A percentile compares a stretch with the other conserved stretches of the same genome.
Conservation (phyloP, 2,113 vertebrate genomes). For the Catharus minimus region DNA sequence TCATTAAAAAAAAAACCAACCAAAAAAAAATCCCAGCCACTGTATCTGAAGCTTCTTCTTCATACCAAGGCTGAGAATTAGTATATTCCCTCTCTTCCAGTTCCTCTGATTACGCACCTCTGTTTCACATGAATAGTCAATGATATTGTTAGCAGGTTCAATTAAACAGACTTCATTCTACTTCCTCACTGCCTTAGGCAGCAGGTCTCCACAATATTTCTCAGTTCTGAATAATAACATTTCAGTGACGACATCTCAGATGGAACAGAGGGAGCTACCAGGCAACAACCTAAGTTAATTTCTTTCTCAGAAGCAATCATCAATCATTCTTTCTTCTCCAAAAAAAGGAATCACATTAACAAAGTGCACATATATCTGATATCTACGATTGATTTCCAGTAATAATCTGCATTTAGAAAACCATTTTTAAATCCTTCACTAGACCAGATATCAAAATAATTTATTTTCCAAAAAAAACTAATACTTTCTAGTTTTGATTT, state of each 20-base stretch:
- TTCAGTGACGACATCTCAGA: background rate
- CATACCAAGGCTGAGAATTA: background rate
- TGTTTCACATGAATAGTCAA: conserved; percentile 22
- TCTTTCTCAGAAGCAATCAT: conserved; percentile 21
- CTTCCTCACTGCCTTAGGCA: conserved; percentile 4
- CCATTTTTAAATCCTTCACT: background rate
- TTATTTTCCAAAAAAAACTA: background rate
- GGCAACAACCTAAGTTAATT: conserved; percentile 11
- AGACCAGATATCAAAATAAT: background rate
- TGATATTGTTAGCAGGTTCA: conserved; percentile 21
- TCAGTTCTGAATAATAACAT: conserved; percentile 21
- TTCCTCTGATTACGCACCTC: background rate
- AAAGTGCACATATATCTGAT: background rate
- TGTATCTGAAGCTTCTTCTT: background rate
- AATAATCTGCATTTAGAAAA: background rate
- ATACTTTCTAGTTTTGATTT: background rate
- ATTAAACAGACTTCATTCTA: conserved; percentile 21
- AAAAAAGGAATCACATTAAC: background rate
- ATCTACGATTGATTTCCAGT: background rate
- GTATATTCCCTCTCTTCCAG: background rate
- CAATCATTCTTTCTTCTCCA: background rate
- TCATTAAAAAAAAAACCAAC: background rate
- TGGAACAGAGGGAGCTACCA: background rate
- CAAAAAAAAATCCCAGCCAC: background rate
- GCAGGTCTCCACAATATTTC: background rate